A percentile compares a stretch with the other conserved stretches of the same genome.
phyloP scores from a whole-genome alignment of 2,113 vertebrate genomes.

The Formicarius rufipectus region DNA sequence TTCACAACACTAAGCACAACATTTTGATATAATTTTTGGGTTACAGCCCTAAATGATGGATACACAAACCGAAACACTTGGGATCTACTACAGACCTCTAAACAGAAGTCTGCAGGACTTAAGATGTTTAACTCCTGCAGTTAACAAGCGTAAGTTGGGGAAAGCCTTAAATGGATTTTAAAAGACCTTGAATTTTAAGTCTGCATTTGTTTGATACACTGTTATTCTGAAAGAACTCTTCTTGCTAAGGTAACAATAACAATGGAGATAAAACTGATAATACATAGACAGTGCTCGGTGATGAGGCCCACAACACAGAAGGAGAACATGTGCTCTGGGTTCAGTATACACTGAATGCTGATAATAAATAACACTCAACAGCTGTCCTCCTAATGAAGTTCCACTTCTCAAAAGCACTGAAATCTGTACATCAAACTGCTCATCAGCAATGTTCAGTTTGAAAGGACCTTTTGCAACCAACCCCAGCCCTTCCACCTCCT shows the following conservation, averaged over 20 bases:
- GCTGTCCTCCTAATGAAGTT: neutral
- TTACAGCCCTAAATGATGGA: neutral
- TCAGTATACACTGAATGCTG: neutral
- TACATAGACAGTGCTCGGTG: neutral
- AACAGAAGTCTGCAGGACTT: neutral
- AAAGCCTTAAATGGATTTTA: neutral
- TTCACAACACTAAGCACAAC: neutral
- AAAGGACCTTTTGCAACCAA: neutral
- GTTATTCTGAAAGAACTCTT: neutral
- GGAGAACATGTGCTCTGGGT: neutral
- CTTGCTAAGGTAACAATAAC: neutral
- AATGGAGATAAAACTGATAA: neutral
- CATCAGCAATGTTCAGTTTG: neutral
- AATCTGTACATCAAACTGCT: neutral
- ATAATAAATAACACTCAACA: neutral
- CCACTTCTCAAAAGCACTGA: neutral
- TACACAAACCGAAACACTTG: neutral
- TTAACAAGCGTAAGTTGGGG: neutral
- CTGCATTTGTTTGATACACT: neutral
- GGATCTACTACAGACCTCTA: neutral
- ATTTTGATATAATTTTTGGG: neutral
- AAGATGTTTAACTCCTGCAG: neutral
- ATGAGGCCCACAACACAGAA: neutral
- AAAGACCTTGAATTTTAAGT: neutral
- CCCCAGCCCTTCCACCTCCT: neutral